These are phyloP conservation scores for Columba guinea DNA, from an alignment of 2,797 vertebrate species.

Conservation along the genomic window DNA sequence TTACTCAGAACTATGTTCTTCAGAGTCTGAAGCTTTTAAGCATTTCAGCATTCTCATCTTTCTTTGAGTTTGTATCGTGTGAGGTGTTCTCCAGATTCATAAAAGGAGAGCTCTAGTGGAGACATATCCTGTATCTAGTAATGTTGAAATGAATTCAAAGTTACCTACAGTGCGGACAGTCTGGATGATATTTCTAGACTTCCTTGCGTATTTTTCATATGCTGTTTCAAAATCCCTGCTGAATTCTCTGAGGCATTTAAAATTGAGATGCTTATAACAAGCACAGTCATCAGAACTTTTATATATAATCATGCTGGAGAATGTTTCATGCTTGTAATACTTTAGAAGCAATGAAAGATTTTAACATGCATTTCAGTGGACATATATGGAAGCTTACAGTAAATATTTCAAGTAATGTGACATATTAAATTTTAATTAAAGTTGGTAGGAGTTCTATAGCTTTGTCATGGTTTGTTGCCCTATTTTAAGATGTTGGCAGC, in stretches of 20 bases:
- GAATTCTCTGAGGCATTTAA: constrained; percentile 26
- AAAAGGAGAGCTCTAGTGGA: neutral
- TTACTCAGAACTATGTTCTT: neutral
- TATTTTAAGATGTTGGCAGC: neutral
- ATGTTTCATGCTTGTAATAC: neutral
- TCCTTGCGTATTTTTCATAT: constrained; percentile 8
- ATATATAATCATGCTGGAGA: neutral
- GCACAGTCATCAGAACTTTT: neutral
- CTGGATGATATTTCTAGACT: neutral
- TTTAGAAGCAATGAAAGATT: constrained; percentile 27
- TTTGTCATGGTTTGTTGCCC: neutral
- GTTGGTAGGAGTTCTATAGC: constrained; percentile 1
- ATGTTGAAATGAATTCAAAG: neutral
- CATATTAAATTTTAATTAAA: constrained; percentile 45
- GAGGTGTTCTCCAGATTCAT: neutral
- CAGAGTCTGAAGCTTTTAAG: neutral
- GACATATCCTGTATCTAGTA: neutral
- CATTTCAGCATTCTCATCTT: neutral
- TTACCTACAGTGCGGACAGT: neutral
- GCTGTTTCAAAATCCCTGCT: neutral
- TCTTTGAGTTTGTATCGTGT: neutral
- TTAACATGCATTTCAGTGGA: constrained; percentile 34
- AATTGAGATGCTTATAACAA: constrained; percentile 25
- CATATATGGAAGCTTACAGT: neutral
- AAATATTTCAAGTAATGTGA: constrained; percentile 52